Conservation (phyloP, 2,797 vertebrate species). For the Tamandua tetradactyla region DNA sequence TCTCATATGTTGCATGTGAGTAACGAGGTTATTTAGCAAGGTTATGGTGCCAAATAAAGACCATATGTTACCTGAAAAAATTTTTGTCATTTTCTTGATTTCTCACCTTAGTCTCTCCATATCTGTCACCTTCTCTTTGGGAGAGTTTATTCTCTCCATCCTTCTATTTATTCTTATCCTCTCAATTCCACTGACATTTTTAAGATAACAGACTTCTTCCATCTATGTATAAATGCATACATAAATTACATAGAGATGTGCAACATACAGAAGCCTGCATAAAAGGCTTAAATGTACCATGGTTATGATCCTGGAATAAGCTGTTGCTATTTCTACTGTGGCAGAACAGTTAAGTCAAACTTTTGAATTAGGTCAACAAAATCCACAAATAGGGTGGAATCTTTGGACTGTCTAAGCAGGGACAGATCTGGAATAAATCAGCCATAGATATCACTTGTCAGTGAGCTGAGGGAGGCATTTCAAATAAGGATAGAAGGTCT, state of each 20-base stretch:
- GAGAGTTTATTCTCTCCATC: not conserved
- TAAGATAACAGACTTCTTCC: not conserved
- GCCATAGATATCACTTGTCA: conserved; percentile 76
- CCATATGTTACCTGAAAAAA: not conserved
- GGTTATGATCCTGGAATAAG: conserved; percentile 67
- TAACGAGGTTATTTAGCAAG: not conserved
- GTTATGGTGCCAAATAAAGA: not conserved
- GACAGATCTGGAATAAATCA: conserved; percentile 77
- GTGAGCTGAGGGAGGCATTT: conserved; percentile 47
- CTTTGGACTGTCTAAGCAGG: conserved; percentile 71
- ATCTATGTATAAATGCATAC: not conserved
- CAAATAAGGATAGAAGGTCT: conserved; percentile 53
- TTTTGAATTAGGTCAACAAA: conserved; percentile 79
- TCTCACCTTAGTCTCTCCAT: not conserved
- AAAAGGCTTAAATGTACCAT: conserved; percentile 58
- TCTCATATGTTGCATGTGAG: not conserved
- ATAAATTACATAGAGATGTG: not conserved
- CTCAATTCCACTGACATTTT: not conserved
- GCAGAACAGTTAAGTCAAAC: conserved; percentile 74
- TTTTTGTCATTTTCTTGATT: not conserved
- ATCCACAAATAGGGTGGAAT: conserved; percentile 81
- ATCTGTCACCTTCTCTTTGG: not conserved
- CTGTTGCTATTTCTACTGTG: conserved; percentile 65
- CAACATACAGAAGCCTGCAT: conserved; percentile 35
- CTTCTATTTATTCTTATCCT: not conserved